A percentile compares a stretch with the other conserved stretches of the same genome.
Conservation (phyloP, 2,888 invertebrate species). For the Dynastes grantii region DNA sequence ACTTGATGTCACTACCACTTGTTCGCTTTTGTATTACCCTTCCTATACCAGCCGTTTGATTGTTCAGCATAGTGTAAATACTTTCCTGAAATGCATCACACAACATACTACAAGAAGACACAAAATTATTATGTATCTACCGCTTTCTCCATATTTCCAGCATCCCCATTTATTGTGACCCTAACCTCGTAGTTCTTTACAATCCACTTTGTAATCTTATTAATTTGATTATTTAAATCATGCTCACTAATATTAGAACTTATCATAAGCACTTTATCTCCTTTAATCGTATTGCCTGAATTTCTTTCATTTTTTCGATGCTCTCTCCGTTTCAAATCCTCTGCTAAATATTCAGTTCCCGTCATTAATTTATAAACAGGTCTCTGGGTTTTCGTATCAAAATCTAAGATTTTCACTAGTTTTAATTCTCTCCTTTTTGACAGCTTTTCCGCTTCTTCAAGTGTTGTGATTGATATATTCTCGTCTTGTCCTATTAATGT, state of each 20-base stretch:
- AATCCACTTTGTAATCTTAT: conserved; percentile 79
- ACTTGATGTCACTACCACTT: conserved; percentile 77
- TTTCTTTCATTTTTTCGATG: conserved; percentile 71
- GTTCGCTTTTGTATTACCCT: conserved; percentile 77
- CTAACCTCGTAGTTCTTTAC: conserved; percentile 79
- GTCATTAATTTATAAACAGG: conserved; percentile 82
- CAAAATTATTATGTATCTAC: conserved; percentile 62
- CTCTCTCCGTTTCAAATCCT: conserved; percentile 74
- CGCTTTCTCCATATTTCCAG: conserved; percentile 66
- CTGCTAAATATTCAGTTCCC: conserved; percentile 77
- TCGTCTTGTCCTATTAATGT: conserved; percentile 77
- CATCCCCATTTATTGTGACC: conserved; percentile 74
- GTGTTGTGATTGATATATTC: conserved; percentile 74
- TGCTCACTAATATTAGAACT: conserved; percentile 77
- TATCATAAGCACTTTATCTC: conserved; percentile 78
- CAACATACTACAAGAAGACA: not conserved
- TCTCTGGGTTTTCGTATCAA: conserved; percentile 79
- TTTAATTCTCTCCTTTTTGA: conserved; percentile 80
- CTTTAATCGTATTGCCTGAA: conserved; percentile 70
- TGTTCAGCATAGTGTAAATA: conserved; percentile 74
- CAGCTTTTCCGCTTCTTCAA: conserved; percentile 81
- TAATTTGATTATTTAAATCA: conserved; percentile 78
- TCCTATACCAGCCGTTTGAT: conserved; percentile 71
- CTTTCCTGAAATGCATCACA: conserved; percentile 73
- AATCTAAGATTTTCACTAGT: conserved; percentile 79